These are phyloP conservation scores for Troides helena DNA, from an alignment of 2,888 invertebrate species.

Conservation along the genomic window DNA sequence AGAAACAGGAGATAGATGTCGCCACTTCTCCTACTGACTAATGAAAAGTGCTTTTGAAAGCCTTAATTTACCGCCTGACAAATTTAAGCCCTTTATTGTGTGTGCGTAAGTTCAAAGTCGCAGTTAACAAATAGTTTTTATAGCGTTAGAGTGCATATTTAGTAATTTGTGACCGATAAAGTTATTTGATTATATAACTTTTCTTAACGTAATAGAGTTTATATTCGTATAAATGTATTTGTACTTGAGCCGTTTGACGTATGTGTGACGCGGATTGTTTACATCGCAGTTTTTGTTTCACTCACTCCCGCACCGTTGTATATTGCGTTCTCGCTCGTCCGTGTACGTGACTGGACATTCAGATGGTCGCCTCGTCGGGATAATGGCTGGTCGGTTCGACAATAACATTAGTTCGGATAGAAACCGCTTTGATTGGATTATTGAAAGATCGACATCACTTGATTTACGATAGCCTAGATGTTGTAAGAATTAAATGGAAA, in stretches of 20 bases:
- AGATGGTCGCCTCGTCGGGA: constrained; percentile 62
- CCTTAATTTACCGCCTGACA: constrained; percentile 20
- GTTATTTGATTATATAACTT: constrained; percentile 33
- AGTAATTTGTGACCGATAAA: constrained; percentile 31
- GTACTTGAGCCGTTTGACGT: constrained; percentile 38
- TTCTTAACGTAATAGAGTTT: constrained; percentile 27
- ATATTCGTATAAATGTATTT: constrained; percentile 36
- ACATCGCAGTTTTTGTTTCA: constrained; percentile 50
- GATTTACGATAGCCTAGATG: constrained; percentile 50
- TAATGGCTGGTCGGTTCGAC: constrained; percentile 71
- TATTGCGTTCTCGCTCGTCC: constrained; percentile 40
- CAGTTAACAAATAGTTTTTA: constrained; percentile 13
- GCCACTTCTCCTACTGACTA: constrained; percentile 54
- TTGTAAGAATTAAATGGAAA: not conserved
- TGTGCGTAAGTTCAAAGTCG: constrained; percentile 30
- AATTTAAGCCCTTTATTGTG: constrained; percentile 31
- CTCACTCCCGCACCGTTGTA: constrained; percentile 37
- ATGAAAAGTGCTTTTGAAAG: constrained; percentile 45
- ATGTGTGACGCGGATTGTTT: constrained; percentile 50
- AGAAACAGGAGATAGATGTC: constrained; percentile 66
- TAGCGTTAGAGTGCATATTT: constrained; percentile 28
- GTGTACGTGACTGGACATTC: constrained; percentile 71
- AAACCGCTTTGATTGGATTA: constrained; percentile 72
- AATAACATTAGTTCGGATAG: constrained; percentile 72
- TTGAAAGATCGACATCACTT: constrained; percentile 68